phyloP scores from a whole-genome alignment of 2,888 invertebrate genomes.

The Blastobasis lacticolella region DNA sequence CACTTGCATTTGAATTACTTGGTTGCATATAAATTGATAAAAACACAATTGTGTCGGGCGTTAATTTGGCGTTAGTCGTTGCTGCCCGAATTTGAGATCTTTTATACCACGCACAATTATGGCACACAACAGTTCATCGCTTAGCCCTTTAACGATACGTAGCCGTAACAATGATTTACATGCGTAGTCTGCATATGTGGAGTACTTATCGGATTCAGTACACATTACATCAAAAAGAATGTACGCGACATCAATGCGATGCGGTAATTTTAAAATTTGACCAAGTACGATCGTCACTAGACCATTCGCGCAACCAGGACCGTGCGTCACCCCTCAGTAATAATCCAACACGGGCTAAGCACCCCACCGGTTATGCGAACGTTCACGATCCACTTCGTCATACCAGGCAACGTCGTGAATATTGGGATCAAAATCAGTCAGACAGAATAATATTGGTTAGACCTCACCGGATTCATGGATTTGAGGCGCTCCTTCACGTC shows the following conservation, averaged over 20 bases:
- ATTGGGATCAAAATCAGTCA: too few relatives aligned
- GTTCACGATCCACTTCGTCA: too few relatives aligned
- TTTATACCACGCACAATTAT: conserved; percentile 6
- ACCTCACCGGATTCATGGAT: too few relatives aligned
- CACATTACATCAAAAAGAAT: conserved; percentile 4
- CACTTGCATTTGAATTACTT: background rate
- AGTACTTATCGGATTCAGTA: conserved; percentile 1
- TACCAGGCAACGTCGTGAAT: too few relatives aligned
- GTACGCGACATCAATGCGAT: conserved; percentile 2
- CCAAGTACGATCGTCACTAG: background rate
- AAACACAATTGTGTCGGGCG: background rate
- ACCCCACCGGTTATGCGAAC: background rate
- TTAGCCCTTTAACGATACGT: conserved; percentile 4
- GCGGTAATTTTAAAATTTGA: background rate
- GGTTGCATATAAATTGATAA: conserved; percentile 1
- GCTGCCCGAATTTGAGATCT: conserved; percentile 3
- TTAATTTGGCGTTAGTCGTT: background rate
- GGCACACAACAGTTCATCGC: conserved; percentile 2
- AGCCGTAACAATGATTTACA: conserved; percentile 2
- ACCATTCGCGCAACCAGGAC: background rate
- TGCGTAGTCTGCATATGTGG: conserved; percentile 6
- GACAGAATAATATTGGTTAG: too few relatives aligned
- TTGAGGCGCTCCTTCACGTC: too few relatives aligned
- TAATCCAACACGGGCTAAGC: background rate
- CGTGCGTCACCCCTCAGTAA: background rate